A percentile compares a stretch with the other conserved stretches of the same genome.
These are phyloP conservation scores for Drosophila miranda DNA, from an alignment of 1,140 invertebrate genomes.

Conservation along the genomic window DNA sequence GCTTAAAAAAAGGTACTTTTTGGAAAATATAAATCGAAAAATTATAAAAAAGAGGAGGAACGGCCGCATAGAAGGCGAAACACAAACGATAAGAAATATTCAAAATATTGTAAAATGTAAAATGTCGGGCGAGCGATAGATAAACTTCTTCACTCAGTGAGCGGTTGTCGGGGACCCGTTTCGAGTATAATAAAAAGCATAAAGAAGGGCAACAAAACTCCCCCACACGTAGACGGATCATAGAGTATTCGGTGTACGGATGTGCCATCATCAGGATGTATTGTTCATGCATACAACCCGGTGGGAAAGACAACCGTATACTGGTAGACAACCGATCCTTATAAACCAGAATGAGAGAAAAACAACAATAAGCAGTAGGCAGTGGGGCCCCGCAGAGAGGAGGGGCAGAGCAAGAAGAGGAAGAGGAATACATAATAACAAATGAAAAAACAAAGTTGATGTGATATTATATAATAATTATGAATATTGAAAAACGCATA, in stretches of 20 bases:
- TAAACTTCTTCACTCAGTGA: slow-evolving; percentile 63
- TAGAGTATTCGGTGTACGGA: slow-evolving; percentile 57
- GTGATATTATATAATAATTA: slow-evolving; percentile 82
- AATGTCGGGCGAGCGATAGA: slow-evolving; percentile 27
- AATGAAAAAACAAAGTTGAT: slow-evolving; percentile 80
- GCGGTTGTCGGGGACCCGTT: slow-evolving; percentile 66
- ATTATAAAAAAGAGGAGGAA: slow-evolving; percentile 34
- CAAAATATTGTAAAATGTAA: slow-evolving; percentile 70
- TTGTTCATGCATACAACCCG: slow-evolving; percentile 5
- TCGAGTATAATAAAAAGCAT: slow-evolving; percentile 20
- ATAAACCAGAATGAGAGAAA: slow-evolving; percentile 43
- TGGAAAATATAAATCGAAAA: slow-evolving; percentile 60
- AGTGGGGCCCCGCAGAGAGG: slow-evolving; percentile 16
- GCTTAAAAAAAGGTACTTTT: slow-evolving; percentile 76
- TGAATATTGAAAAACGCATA: slow-evolving; percentile 62
- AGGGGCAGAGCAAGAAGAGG: slow-evolving; percentile 9
- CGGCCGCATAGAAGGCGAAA: background rate
- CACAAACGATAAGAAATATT: slow-evolving; percentile 59
- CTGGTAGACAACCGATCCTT: slow-evolving; percentile 39
- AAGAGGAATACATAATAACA: slow-evolving; percentile 42
- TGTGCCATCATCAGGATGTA: slow-evolving; percentile 9
- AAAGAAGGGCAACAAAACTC: slow-evolving; percentile 7
- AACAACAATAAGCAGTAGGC: slow-evolving; percentile 55
- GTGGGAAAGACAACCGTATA: background rate
- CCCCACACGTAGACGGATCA: slow-evolving; percentile 11